Conservation (phyloP, 2,797 vertebrate genomes). For the Cygnus olor region DNA sequence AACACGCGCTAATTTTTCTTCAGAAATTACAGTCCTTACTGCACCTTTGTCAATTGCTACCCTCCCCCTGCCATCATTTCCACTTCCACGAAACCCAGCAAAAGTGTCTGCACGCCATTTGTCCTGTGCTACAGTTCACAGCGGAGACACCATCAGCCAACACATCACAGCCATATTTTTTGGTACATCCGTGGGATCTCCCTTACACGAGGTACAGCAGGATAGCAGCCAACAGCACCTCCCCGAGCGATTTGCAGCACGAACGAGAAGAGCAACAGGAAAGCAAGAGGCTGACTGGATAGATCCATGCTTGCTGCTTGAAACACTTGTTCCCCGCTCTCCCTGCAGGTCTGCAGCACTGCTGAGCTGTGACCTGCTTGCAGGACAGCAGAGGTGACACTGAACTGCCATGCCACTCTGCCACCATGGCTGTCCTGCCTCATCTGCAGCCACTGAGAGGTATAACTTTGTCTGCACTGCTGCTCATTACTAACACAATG, state of each 20-base stretch:
- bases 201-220: not conserved
- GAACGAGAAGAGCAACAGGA: not conserved
- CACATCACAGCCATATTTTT: not conserved
- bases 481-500: not conserved
- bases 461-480: rapidly evolving
- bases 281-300: not conserved
- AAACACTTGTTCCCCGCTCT: not conserved
- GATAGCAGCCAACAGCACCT: not conserved
- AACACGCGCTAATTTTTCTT: constrained; percentile 51
- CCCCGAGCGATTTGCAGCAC: rapidly evolving
- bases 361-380: not conserved
- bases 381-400: not conserved
- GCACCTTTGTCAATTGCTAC: not conserved
- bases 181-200: not conserved
- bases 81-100: not conserved
- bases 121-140: not conserved
- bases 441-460: not conserved
- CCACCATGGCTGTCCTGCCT: not conserved
- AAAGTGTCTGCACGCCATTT: not conserved
- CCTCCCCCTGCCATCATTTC: not conserved
- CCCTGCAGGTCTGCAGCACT: not conserved
- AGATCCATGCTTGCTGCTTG: not conserved
- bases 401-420: not conserved
- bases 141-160: not conserved
- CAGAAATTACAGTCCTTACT: not conserved